phyloP scores from a whole-genome alignment of 1,140 invertebrate genomes.

The Meloidogyne hapla region DNA sequence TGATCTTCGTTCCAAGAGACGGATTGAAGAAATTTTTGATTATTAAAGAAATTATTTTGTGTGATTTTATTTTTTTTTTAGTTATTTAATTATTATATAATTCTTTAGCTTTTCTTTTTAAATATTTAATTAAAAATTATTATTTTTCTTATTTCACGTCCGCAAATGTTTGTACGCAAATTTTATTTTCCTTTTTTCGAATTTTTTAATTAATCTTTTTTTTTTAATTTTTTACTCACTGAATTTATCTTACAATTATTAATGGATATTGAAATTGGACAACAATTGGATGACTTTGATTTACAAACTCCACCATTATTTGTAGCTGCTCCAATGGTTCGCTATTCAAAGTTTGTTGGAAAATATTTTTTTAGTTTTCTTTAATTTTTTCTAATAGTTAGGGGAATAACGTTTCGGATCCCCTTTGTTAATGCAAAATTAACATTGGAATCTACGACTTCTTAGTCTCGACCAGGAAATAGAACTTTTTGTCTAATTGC shows the following conservation, averaged over 20 bases:
- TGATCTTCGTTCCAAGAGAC: conserved; percentile 29
- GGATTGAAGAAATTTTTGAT: conserved; percentile 22
- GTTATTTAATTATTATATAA: background rate
- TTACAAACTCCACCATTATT: conserved; percentile 70
- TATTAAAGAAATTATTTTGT: background rate
- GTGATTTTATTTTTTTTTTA: background rate
- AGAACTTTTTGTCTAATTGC: too few relatives aligned
- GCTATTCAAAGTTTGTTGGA: conserved; percentile 83
- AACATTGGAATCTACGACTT: too few relatives aligned
- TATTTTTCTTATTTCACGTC: too few relatives aligned
- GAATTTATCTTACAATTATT: too few relatives aligned
- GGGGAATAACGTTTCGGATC: too few relatives aligned
- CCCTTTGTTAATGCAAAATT: too few relatives aligned
- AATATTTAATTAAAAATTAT: too few relatives aligned
- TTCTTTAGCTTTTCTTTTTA: background rate
- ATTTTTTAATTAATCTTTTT: too few relatives aligned
- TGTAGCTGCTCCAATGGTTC: conserved; percentile 90
- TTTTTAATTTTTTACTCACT: too few relatives aligned
- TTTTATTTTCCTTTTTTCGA: too few relatives aligned
- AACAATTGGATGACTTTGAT: background rate
- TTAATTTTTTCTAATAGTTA: conserved; percentile 8
- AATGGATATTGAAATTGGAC: background rate
- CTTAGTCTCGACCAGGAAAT: too few relatives aligned
- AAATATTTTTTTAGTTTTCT: background rate
- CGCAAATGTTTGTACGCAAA: too few relatives aligned